Evolutionary conservation across 2,888 invertebrate genomes (phyloP), one percentile per base, ranked within the genome.

Genomic region (Anodontia alba): DNA sequence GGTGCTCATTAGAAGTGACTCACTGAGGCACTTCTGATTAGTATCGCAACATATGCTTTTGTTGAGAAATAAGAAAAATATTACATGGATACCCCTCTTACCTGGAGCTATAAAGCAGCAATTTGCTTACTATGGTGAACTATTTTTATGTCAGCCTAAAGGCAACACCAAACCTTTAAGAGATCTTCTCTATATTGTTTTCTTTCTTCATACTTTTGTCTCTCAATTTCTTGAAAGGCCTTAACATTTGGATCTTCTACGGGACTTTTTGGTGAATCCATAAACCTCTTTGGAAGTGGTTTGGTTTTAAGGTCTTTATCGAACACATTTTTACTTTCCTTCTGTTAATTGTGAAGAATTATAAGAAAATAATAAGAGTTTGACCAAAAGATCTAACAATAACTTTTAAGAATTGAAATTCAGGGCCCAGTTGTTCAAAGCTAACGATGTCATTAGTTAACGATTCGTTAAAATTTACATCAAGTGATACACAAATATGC

Each of bases 151-250:
- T 8, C 15, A 46, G 46, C 17, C 8, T 20, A 46, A 12, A 46
- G 5, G 7, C 29, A 33, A 29, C 33, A 62, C n/a, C 76, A 79
- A 81, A 86, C 86, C 86, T 86, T 49, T 42, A 80, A 54, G 49
- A 86, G 75, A 29, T 83, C 86, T 46, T 83, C 83, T 17, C 81
- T 67, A 72, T 86, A 86, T 71, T 75, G 76, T 75, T 73, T 54
- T 62, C 80, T 73, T 49, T 75, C 54, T 33, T 67, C 54, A 38
- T 42, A 33, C 62, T 80, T 83, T 51, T 86, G 81, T 76, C 73
- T 71, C 67, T 85, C 85, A 20, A 78, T 73, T 49, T 78, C 83
- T n/a, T 78, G 20, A 76, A 71, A 85, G 23, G 68, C 62, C 38
- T 74, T 80, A 57, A 71, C 68, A 43, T 82, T 76, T 57, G 75